Base-by-base conservation (phyloP, 2,797 vertebrate species). In the Threskiornis aethiopicus region DNA sequence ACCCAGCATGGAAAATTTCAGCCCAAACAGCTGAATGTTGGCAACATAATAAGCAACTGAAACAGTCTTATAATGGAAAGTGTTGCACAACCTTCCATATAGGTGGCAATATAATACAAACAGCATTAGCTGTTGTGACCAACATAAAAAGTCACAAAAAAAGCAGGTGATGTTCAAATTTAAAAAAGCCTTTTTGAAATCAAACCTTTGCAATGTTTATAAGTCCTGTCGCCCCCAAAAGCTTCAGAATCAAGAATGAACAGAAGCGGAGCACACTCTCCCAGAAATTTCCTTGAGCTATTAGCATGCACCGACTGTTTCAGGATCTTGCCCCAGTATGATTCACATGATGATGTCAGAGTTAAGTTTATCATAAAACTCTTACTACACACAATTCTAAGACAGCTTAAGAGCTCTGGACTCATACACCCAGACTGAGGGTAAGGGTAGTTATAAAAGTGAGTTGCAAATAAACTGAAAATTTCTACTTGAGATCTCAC, bases 1-100 rank as follows among this genome's bases (percentile, higher is more conserved):
- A 96, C 77, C 83, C 93, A 92, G 77, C 90, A 95, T 79, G 97
- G 95, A 97, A 97, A 96, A 93, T 93, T 92, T 94, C 90, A 94
- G 94, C 82, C 93, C 71, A 29, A 97, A 93, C 52, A 90, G 78
- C 67, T 85, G 67, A 96, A 93, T 71, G 89, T 18, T 97, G 96
- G 96, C 92, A 97, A 96, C 67, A n/a, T 69, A 92, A 95, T 83
- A 85, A 84, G 81, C 84, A 96, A 89, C 25, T 81, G 81, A 93
- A 93, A 77, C 6, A 83, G 44, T 52, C 93, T 92, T 95, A 93
- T 73, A 97, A 96, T 87, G 96, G 96, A 95, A 97, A 95, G 70
- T 75, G 75, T 96, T 96, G 86, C 84, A 90, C 90, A 96, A 89
- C 59, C 52, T 70, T 90, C 88, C 84, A 75, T 94, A 96, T 87